These are phyloP conservation scores for Eurois occulta DNA, from an alignment of 2,888 invertebrate species.

Conservation along the genomic window DNA sequence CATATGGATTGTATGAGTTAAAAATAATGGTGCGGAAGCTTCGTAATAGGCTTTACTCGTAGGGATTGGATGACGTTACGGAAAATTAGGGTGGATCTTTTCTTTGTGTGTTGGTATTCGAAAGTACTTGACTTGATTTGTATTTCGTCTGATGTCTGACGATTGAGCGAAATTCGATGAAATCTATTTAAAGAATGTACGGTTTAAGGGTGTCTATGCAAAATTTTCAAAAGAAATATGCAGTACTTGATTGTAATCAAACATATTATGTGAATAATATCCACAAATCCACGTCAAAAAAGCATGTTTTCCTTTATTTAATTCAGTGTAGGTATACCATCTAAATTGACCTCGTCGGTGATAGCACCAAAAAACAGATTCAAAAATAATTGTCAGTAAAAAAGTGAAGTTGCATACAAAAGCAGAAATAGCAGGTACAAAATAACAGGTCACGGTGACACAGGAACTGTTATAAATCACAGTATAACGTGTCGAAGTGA, in stretches of 20 bases:
- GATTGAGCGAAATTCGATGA: not conserved
- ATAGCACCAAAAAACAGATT: not conserved
- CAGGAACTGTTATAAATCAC: slow-evolving; percentile 61
- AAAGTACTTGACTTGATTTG: slow-evolving; percentile 34
- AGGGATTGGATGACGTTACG: slow-evolving; percentile 31
- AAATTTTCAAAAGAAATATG: not conserved
- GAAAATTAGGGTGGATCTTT: slow-evolving; percentile 27
- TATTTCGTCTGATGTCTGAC: slow-evolving; percentile 9
- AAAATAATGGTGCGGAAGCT: slow-evolving; percentile 58
- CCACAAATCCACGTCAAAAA: not conserved
- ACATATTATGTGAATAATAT: too few species aligned
- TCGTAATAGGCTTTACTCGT: slow-evolving; percentile 19
- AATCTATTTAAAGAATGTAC: not conserved
- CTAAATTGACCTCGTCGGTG: not conserved
- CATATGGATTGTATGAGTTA: slow-evolving; percentile 53
- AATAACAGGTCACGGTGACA: slow-evolving; percentile 54
- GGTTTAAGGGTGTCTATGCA: not conserved
- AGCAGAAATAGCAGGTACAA: slow-evolving; percentile 37
- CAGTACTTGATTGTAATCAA: not conserved
- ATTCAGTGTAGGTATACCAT: not conserved
- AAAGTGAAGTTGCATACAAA: not conserved
- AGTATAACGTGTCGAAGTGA: slow-evolving; percentile 27
- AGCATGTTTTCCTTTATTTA: too few species aligned
- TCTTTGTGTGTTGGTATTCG: slow-evolving; percentile 13
- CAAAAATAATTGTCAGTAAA: not conserved